Evolutionary conservation across 2,113 vertebrate genomes (phyloP), one percentile per base, ranked within the genome.

Genomic region (Microcebus lehilahytsara): DNA sequence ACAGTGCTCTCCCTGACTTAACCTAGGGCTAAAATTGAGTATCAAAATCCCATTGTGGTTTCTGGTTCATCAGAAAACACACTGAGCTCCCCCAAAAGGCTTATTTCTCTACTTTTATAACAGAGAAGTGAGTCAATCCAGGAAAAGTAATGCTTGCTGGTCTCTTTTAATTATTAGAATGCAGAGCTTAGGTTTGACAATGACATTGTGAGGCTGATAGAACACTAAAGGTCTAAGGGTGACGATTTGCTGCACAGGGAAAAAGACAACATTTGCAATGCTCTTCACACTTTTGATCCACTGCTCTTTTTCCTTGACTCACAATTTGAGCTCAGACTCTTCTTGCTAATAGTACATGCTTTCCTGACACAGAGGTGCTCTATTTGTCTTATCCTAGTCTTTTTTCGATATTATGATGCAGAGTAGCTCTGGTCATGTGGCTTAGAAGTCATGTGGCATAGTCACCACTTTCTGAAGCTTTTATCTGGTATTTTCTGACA

Each of bases 11-110:
- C 77, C 79, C 87, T 96, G 96, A 89, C 84, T 97, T 96, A 96
- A 98, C 97, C 95, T 93, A 90, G 89, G 95, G 97, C 97, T 97
- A 97, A 97, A 97, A 97, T n/a, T 89, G 93, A 97, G 87, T 97
- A 93, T 96, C 40, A 53, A 87, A 97, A 96, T 96, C 87, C 96
- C 93, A 62, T 30, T 92, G 95, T 96, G 95, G 79, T 92, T 98
- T 97, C 96, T 90, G 71, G 92, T 89, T 97, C 95, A 97, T 98
- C 96, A 98, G 93, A 93, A 97, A 97, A 96, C 78, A 97, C 34
- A 95, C 78, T 46, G 95, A 97, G 69, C 37, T 97, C 79, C 64
- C 96, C 79, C 37, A 37, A 90, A 94, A 97, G 91, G 89, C 56
- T 89, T 94, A 89, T 95, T 95, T 96, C 88, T 96, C 95, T 80